Evolutionary conservation across 1,140 invertebrate species (phyloP).

Genomic region (Drosophila ogumai): DNA sequence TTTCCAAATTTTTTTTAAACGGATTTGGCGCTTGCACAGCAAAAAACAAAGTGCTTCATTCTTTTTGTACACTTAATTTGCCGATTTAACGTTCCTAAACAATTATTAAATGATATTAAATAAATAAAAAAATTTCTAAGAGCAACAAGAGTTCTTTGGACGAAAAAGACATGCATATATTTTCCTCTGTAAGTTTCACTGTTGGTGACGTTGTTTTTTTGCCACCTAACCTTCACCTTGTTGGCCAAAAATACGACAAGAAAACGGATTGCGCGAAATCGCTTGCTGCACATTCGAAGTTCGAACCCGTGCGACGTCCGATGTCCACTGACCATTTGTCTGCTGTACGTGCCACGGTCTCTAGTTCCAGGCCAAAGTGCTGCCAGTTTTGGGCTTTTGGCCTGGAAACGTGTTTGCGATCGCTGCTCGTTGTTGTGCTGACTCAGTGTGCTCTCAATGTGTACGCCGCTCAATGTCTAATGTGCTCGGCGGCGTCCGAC

Average conservation of each 20-base stretch:
- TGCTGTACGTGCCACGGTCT: constrained; percentile 63
- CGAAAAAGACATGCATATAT: too few species aligned
- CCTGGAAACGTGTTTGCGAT: constrained; percentile 69
- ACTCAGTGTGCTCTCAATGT: constrained; percentile 49
- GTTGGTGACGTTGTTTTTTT: neutral
- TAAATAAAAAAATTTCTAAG: too few species aligned
- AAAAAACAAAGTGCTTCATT: neutral
- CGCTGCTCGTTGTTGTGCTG: constrained; percentile 27
- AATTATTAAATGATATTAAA: too few species aligned
- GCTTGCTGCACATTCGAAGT: constrained; percentile 26
- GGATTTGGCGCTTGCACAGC: neutral
- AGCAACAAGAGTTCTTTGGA: too few species aligned
- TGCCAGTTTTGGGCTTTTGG: constrained; percentile 61
- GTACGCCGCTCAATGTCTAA: constrained; percentile 21
- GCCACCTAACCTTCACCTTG: constrained; percentile 70
- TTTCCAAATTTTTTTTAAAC: neutral
- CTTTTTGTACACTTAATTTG: too few species aligned
- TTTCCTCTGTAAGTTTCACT: constrained; percentile 2
- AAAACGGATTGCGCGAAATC: constrained; percentile 42
- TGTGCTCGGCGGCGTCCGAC: too few species aligned
- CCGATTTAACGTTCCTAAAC: too few species aligned
- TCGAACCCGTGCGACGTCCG: constrained; percentile 4
- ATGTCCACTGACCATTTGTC: constrained; percentile 14
- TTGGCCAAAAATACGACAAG: constrained; percentile 56
- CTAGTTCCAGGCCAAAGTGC: constrained; percentile 39